Conservation (phyloP, 2,113 vertebrate species). For the Brachyhypopomus occidentalis region DNA sequence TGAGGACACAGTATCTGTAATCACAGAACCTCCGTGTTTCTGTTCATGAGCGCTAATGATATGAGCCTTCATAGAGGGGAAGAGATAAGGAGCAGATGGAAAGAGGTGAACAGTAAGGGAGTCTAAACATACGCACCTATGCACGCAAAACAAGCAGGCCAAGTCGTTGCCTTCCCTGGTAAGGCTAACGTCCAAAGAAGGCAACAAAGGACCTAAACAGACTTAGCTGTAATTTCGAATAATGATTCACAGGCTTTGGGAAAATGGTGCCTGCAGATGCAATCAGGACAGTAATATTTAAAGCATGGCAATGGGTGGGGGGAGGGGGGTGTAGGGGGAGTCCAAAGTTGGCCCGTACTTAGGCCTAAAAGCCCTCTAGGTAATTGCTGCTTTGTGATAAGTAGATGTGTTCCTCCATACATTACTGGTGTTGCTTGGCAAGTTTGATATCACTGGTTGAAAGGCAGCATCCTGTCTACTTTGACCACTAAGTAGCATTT, state of each 20-base stretch:
- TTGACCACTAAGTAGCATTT: constrained; percentile 13
- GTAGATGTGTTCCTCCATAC: constrained; percentile 36
- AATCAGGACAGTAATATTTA: constrained; percentile 46
- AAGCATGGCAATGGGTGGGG: constrained; percentile 2
- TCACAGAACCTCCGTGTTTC: neutral
- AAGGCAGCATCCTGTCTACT: constrained; percentile 19
- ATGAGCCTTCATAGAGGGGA: constrained; percentile 24
- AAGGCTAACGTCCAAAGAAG: constrained; percentile 34
- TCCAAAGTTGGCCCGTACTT: constrained; percentile 30
- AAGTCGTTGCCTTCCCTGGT: constrained; percentile 34
- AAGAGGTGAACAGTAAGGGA: constrained; percentile 36
- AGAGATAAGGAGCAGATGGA: constrained; percentile 29
- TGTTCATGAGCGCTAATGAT: constrained; percentile 44
- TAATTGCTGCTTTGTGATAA: constrained; percentile 51
- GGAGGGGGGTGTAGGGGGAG: too few species aligned
- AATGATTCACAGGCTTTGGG: constrained; percentile 51
- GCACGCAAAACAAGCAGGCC: constrained; percentile 16
- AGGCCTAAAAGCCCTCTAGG: neutral
- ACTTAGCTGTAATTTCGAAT: constrained; percentile 43
- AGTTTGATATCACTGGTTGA: constrained; percentile 17
- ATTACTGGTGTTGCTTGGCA: constrained; percentile 6
- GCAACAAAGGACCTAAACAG: constrained; percentile 22
- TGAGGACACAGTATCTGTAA: constrained; percentile 21
- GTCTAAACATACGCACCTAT: constrained; percentile 2
- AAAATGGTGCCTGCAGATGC: constrained; percentile 37